Percentiles rank a stretch among this genome's conserved stretches.
These are phyloP conservation scores for Ectemnius cavifrons DNA, from an alignment of 2,888 invertebrate genomes.

Conservation along the genomic window DNA sequence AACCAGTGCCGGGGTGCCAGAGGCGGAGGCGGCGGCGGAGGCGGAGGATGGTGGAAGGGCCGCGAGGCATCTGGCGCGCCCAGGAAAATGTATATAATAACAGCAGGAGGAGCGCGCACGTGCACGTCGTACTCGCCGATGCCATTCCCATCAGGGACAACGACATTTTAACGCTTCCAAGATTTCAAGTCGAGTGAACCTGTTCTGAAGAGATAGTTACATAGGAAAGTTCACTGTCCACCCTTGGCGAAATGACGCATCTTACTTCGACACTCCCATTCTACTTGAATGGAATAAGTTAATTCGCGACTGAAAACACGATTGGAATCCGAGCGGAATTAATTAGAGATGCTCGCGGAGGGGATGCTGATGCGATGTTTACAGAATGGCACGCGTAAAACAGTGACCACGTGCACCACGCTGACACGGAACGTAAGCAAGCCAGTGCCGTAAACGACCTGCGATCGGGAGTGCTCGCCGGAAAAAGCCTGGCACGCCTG, in stretches of 20 bases:
- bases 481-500: conserved; percentile 42
- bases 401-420: conserved; percentile 65
- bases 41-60: conserved; percentile 24
- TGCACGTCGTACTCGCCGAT: conserved; percentile 44
- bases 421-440: conserved; percentile 65
- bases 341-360: no score
- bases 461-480: conserved; percentile 28
- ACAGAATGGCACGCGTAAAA: conserved; percentile 57
- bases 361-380: conserved; percentile 47
- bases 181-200: no score
- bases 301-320: no score
- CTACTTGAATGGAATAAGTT: no score
- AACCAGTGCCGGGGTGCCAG: conserved; percentile 63
- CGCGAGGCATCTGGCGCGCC: conserved; percentile 68
- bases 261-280: no score
- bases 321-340: no score
- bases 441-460: conserved; percentile 47
- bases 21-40: no score
- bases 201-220: no score
- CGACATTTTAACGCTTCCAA: background rate
- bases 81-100: conserved; percentile 68
- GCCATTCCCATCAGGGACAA: conserved; percentile 20
- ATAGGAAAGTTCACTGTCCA: no score
- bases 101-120: conserved; percentile 54
- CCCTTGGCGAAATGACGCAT: no score